These are phyloP conservation scores for Rhynchopsitta pachyrhyncha DNA, from an alignment of 2,113 vertebrate species.

Conservation along the genomic window DNA sequence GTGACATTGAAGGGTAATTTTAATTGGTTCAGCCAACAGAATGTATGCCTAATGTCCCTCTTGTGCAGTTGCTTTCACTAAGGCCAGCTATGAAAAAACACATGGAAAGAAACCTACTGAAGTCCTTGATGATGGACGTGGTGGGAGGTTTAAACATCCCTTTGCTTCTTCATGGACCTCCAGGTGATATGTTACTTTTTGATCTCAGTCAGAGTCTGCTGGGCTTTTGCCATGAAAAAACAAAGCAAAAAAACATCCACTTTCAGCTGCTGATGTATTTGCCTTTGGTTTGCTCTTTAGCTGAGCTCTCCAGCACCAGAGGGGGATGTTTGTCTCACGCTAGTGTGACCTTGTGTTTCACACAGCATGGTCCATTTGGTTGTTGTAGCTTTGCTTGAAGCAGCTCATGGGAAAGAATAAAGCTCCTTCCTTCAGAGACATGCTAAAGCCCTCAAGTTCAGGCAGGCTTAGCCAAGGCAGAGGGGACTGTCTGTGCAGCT, in stretches of 20 bases:
- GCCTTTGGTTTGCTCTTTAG: not conserved
- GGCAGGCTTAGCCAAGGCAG: not conserved
- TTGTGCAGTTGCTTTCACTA: not conserved
- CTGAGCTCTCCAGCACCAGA: not conserved
- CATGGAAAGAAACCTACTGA: not conserved
- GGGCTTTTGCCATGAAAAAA: not conserved
- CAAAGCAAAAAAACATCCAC: not conserved
- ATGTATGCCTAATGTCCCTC: not conserved
- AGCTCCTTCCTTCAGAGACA: not conserved
- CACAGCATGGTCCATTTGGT: not conserved
- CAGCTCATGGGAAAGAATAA: slow-evolving; percentile 3
- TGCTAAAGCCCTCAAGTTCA: not conserved
- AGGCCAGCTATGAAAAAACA: not conserved
- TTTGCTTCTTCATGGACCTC: not conserved
- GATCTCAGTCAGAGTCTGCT: not conserved
- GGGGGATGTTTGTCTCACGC: not conserved
- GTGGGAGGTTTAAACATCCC: not conserved
- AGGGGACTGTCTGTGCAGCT: not conserved
- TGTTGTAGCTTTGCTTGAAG: slow-evolving; percentile 3
- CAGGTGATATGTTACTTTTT: not conserved
- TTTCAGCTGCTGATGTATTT: not conserved
- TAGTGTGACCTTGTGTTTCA: not conserved
- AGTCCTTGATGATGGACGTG: not conserved
- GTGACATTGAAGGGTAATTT: not conserved
- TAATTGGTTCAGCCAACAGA: not conserved